These are phyloP conservation scores for Theretra japonica DNA, from an alignment of 2,888 invertebrate genomes.

Conservation along the genomic window DNA sequence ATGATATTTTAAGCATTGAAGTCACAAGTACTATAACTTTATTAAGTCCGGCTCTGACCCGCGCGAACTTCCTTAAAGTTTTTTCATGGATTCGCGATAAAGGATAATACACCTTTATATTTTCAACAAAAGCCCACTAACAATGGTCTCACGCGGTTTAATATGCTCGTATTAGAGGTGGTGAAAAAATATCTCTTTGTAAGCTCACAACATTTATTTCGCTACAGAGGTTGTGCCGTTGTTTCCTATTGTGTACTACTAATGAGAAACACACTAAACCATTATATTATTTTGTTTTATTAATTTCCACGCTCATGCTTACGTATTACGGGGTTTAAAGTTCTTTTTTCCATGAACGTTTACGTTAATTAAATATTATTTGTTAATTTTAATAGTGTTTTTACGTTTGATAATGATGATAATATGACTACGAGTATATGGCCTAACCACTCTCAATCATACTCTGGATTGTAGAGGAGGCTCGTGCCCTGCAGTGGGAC, in stretches of 20 bases:
- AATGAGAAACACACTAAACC: background rate
- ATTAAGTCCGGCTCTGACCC: too few relatives aligned
- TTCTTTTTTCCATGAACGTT: background rate
- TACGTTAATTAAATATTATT: too few relatives aligned
- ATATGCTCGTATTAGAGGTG: constrained; percentile 1
- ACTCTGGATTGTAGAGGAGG: too few relatives aligned
- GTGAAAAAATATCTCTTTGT: background rate
- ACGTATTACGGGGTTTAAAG: background rate
- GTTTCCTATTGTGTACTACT: background rate
- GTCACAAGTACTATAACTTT: background rate
- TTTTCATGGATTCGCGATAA: background rate
- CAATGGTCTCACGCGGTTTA: background rate
- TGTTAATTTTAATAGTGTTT: too few relatives aligned
- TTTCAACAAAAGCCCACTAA: background rate
- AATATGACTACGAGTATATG: too few relatives aligned
- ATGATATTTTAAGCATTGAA: background rate
- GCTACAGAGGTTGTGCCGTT: background rate
- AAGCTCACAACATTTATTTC: background rate
- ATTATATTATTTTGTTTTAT: background rate
- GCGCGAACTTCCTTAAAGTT: too few relatives aligned
- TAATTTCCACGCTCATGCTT: background rate
- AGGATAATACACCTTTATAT: constrained; percentile 13
- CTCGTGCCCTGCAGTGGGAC: too few relatives aligned
- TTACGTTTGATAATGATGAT: too few relatives aligned
- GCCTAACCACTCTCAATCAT: too few relatives aligned